A percentile compares a stretch with the other conserved stretches of the same genome.
phyloP scores from a whole-genome alignment of 2,113 vertebrate species.

The Dipodomys merriami region DNA sequence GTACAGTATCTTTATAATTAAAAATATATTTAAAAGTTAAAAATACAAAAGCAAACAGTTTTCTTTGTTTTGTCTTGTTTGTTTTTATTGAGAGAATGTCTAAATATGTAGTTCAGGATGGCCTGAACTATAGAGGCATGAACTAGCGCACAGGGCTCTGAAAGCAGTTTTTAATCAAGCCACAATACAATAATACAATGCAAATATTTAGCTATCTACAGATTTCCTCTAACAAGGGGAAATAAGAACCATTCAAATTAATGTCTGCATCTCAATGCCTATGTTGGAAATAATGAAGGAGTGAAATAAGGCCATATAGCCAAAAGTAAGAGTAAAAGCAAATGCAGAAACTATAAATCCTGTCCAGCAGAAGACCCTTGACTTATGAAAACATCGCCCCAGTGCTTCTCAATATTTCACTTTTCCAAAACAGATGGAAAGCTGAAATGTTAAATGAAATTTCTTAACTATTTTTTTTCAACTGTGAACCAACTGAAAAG shows the following conservation, averaged over 20 bases:
- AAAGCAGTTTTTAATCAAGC: not conserved
- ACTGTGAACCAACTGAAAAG: not conserved
- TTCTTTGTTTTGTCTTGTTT: no score
- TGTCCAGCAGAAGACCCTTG: not conserved
- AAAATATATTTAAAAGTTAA: no score
- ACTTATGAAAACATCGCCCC: not conserved
- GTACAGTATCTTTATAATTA: no score
- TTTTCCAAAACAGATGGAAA: conserved; percentile 29
- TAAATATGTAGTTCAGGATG: no score
- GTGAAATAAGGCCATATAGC: not conserved
- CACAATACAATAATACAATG: not conserved
- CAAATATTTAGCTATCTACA: not conserved
- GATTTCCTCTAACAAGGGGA: not conserved
- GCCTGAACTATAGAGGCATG: no score
- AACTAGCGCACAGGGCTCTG: no score
- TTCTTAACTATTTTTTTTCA: not conserved
- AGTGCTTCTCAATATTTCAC: not conserved
- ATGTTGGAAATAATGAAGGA: not conserved
- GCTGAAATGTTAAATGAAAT: not conserved
- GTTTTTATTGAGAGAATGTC: no score
- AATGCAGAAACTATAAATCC: not conserved
- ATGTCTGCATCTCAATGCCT: not conserved
- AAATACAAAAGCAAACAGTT: no score
- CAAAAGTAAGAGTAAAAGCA: not conserved
- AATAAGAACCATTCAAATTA: not conserved